Conservation (phyloP, 1,140 invertebrate species). For the Holcopasites calliopsidis region DNA sequence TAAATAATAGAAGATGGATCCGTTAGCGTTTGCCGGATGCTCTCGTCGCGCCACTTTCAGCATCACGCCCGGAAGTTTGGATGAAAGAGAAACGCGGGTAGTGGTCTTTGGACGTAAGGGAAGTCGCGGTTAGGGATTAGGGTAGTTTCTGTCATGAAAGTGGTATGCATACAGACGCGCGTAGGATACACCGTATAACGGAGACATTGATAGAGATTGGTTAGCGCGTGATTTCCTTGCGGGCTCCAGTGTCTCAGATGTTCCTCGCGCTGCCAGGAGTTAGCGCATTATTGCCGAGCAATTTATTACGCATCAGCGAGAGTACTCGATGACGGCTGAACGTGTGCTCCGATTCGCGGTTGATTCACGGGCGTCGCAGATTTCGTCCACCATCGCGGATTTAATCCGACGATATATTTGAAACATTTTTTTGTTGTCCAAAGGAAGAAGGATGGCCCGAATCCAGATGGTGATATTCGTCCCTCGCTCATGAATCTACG, state of each 20-base stretch:
- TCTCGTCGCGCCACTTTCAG: constrained; percentile 2
- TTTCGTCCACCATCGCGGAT: background rate
- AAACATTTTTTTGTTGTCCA: constrained; percentile 11
- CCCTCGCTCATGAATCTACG: constrained; percentile 24
- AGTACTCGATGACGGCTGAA: background rate
- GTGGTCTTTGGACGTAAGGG: background rate
- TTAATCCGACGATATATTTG: background rate
- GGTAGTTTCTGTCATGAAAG: constrained; percentile 54
- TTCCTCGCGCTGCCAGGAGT: background rate
- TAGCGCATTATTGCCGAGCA: background rate
- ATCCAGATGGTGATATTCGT: constrained; percentile 35
- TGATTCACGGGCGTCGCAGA: too few relatives aligned
- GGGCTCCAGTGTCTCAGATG: constrained; percentile 15
- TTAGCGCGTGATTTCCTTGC: constrained; percentile 54
- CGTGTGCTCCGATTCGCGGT: too few relatives aligned
- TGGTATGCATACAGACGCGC: constrained; percentile 6
- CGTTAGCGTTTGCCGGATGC: background rate
- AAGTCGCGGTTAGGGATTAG: constrained; percentile 46
- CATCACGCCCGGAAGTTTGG: constrained; percentile 2
- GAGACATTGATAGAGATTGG: constrained; percentile 53
- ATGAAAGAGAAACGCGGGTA: background rate
- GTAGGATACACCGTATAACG: constrained; percentile 10
- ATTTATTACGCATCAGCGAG: constrained; percentile 16
- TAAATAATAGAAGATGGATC: too few relatives aligned
- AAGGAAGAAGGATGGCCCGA: background rate